Percentiles rank a stretch among this genome's conserved stretches.
These are phyloP conservation scores for Aphidius gifuensis DNA, from an alignment of 1,140 invertebrate species.

Conservation along the genomic window DNA sequence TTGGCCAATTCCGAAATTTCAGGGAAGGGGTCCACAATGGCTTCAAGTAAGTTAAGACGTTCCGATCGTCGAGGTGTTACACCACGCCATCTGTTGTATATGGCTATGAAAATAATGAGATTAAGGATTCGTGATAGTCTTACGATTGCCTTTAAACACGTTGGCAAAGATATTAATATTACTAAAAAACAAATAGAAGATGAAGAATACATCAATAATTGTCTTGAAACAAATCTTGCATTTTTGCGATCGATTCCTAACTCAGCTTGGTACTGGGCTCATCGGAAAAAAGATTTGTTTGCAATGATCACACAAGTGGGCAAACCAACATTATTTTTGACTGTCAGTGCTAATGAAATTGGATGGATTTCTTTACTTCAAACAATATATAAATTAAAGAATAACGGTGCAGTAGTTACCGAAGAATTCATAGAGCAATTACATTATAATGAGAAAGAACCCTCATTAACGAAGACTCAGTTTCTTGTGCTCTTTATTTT, in stretches of 20 bases:
- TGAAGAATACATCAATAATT: constrained; percentile 25
- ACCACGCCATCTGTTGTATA: constrained; percentile 22
- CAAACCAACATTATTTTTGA: constrained; percentile 36
- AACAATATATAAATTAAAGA: constrained; percentile 31
- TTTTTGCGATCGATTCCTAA: constrained; percentile 26
- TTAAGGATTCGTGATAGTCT: constrained; percentile 23
- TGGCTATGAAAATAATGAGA: constrained; percentile 28
- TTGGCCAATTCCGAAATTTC: too few species aligned
- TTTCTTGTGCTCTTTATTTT: too few species aligned
- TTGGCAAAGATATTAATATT: constrained; percentile 25
- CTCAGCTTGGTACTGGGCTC: constrained; percentile 33
- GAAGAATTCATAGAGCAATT: constrained; percentile 12
- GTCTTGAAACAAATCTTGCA: constrained; percentile 24
- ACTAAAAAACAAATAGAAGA: not conserved
- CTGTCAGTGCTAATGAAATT: constrained; percentile 36
- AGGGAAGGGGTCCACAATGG: too few species aligned
- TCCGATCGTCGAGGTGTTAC: constrained; percentile 25
- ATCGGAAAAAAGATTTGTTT: constrained; percentile 46
- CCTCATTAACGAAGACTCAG: too few species aligned
- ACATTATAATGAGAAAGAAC: constrained; percentile 33
- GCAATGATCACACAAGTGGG: constrained; percentile 38
- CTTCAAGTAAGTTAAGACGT: constrained; percentile 28
- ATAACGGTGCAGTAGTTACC: not conserved
- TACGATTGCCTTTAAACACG: constrained; percentile 28
- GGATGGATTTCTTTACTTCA: constrained; percentile 43